Evolutionary conservation across 2,888 invertebrate species (phyloP).

Genomic region (Pelosia muscerda): DNA sequence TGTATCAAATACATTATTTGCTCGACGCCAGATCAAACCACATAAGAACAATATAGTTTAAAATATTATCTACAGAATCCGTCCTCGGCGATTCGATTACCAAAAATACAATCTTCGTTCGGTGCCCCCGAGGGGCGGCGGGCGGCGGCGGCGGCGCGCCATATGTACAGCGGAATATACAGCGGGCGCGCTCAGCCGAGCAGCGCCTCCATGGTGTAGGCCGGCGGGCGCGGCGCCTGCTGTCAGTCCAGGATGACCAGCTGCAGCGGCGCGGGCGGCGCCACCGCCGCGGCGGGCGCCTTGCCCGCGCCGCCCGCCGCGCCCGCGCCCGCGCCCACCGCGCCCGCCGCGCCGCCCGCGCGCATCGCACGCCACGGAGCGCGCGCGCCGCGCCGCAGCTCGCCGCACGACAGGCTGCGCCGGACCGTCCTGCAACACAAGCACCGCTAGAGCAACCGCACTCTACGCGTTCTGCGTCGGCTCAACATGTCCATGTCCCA

Average conservation of each 20-base stretch:
- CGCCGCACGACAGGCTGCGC: slow-evolving; percentile 91
- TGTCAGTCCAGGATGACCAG: slow-evolving; percentile 92
- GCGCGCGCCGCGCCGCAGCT: slow-evolving; percentile 84
- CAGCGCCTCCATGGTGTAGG: slow-evolving; percentile 90
- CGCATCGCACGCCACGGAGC: slow-evolving; percentile 89
- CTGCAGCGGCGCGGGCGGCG: slow-evolving; percentile 81
- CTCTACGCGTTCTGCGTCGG: background rate
- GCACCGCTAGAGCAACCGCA: slow-evolving; percentile 17
- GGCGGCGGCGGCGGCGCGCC: slow-evolving; percentile 37
- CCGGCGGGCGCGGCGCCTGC: slow-evolving; percentile 81
- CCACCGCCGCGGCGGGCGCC: slow-evolving; percentile 85
- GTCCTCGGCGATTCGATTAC: slow-evolving; percentile 85
- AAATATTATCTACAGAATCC: slow-evolving; percentile 87
- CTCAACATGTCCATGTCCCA: too few species aligned
- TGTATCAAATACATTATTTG: slow-evolving; percentile 87
- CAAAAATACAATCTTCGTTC: slow-evolving; percentile 84
- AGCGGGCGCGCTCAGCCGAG: slow-evolving; percentile 81
- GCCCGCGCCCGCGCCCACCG: slow-evolving; percentile 68
- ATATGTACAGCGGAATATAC: slow-evolving; percentile 78
- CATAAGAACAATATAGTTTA: slow-evolving; percentile 86
- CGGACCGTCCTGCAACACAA: slow-evolving; percentile 90
- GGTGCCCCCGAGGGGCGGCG: slow-evolving; percentile 44
- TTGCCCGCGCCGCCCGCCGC: slow-evolving; percentile 52
- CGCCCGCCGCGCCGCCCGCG: slow-evolving; percentile 88
- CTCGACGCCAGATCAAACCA: slow-evolving; percentile 86